Conservation (phyloP, 35 echinoderm and acorn worm genomes). For the Hemicentrotus pulcherrimus region DNA sequence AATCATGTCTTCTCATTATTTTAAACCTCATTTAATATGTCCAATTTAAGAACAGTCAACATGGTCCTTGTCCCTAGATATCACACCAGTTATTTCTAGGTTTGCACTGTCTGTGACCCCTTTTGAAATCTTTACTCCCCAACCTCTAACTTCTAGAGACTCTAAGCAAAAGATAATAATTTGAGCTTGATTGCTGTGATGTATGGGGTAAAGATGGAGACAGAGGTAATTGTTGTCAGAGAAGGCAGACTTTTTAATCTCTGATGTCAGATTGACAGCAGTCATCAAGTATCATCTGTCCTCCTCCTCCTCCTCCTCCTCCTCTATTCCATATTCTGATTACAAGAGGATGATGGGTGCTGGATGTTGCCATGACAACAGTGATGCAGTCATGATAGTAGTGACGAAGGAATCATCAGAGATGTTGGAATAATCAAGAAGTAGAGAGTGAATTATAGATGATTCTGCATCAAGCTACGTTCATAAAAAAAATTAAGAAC, state of each 20-base stretch:
- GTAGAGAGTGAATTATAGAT: not conserved
- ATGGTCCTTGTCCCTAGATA: not conserved
- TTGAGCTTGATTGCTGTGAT: not conserved
- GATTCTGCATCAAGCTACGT: not conserved
- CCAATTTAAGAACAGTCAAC: not conserved
- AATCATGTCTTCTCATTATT: not conserved
- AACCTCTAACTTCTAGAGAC: not conserved
- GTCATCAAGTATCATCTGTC: not conserved
- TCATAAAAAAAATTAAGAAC: not conserved
- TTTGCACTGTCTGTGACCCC: not conserved
- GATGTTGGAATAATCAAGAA: not conserved
- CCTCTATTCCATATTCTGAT: not conserved
- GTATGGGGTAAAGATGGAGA: not conserved
- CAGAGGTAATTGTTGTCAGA: not conserved
- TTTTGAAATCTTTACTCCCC: not conserved
- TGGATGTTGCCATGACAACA: not conserved
- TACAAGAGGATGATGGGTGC: constrained; percentile 9
- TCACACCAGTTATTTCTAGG: not conserved
- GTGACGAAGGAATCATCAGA: not conserved
- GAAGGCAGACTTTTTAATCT: not conserved
- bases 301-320: not conserved
- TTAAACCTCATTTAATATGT: not conserved
- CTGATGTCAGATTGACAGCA: not conserved
- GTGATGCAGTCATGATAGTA: not conserved
- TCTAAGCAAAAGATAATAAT: constrained; percentile 7